phyloP scores from a whole-genome alignment of 2,113 vertebrate species.

The Pluvialis apricaria region DNA sequence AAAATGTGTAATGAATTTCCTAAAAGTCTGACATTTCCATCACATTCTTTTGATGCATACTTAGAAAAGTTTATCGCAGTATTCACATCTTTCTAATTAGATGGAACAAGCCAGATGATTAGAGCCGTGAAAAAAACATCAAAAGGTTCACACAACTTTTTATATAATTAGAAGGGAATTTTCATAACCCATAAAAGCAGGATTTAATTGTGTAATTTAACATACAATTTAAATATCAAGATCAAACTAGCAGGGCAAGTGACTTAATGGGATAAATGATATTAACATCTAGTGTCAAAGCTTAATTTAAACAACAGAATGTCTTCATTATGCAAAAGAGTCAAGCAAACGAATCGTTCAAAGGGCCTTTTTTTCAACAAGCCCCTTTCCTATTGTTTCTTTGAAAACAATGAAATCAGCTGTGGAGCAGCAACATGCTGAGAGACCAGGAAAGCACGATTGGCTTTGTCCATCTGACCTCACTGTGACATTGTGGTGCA shows the following conservation, averaged over 20 bases:
- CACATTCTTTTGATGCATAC: slow-evolving; percentile 52
- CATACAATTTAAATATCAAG: slow-evolving; percentile 84
- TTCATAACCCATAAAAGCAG: slow-evolving; percentile 73
- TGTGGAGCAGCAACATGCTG: slow-evolving; percentile 64
- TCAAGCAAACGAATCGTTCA: slow-evolving; percentile 71
- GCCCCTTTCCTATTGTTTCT: slow-evolving; percentile 78
- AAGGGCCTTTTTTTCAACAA: slow-evolving; percentile 72
- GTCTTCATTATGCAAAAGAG: slow-evolving; percentile 80
- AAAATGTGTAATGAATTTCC: slow-evolving; percentile 31
- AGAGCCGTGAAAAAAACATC: slow-evolving; percentile 64
- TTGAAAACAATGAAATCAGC: slow-evolving; percentile 77
- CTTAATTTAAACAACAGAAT: slow-evolving; percentile 84
- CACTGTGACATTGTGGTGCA: slow-evolving; percentile 66
- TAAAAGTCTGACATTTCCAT: slow-evolving; percentile 56
- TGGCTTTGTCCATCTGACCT: slow-evolving; percentile 73
- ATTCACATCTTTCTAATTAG: slow-evolving; percentile 71
- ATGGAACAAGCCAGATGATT: slow-evolving; percentile 66
- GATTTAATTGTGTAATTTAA: slow-evolving; percentile 77
- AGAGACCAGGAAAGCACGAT: slow-evolving; percentile 59
- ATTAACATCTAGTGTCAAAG: slow-evolving; percentile 80
- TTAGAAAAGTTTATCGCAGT: slow-evolving; percentile 64
- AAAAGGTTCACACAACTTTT: slow-evolving; percentile 68
- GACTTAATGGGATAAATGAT: slow-evolving; percentile 82
- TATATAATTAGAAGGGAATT: slow-evolving; percentile 69
- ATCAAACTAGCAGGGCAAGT: slow-evolving; percentile 78